Evolutionary conservation across 2,888 invertebrate species (phyloP), one percentile per base, ranked within the genome.

Genomic region (Neoaliturus tenellus): DNA sequence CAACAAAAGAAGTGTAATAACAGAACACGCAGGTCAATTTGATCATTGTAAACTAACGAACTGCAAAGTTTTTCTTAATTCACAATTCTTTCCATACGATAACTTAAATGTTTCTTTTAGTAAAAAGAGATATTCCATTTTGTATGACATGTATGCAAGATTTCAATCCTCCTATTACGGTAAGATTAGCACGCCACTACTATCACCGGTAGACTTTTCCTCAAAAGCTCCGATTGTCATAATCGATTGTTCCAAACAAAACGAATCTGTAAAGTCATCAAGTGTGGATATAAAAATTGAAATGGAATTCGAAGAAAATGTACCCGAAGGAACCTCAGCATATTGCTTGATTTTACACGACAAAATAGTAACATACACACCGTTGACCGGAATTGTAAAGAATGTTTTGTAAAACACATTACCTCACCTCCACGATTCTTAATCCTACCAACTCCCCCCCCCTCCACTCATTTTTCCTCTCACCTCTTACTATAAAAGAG

Each of bases 1-100:
- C n/a, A 86, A 88, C 80, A 86, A 88, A 86, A 90, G 89, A 87
- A 89, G 88, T 86, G 83, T 87, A 33, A 71, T 84, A 62, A 31
- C 20, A 5, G 86, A 75, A 69, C 86, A 90, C 85, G 84, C 86
- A 1, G 20, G 51, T 23, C 5, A 20, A 51, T 51, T 51, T 51
- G 51, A 51, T 10, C 51, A 51, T 23, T 84, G 86, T 44, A 51
- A 67, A 3, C 87, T 87, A 62, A 85, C 88, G 85, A 85, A 88
- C 83, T 89, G 89, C 85, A 86, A 89, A 48, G 75, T 90, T 20
- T 51, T 23, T 20, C 23, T 51, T 4, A 51, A 51, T 23, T 51
- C 51, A 6, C 51, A 51, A 23, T 51, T 51, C 23, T 51, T 51
- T 51, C 51, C 51, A 1, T 51, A 51, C 51, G 51, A 51, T 23